Percentiles rank a stretch among this genome's conserved stretches.
Conservation (phyloP, 2,888 invertebrate species). For the Onchidella celtica region DNA sequence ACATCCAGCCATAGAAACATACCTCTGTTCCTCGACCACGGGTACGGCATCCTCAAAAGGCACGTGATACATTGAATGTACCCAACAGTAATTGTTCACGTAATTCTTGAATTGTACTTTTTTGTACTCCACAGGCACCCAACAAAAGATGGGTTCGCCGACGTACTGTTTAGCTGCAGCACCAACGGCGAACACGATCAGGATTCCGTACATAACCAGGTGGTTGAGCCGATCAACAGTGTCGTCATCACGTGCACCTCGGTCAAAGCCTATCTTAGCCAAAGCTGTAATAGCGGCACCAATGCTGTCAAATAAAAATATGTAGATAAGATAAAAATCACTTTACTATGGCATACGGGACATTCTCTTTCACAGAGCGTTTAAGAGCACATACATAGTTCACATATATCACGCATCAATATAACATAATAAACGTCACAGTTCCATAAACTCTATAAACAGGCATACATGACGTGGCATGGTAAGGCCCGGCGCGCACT, state of each 20-base stretch:
- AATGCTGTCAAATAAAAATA: background rate
- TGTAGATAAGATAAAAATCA: no score
- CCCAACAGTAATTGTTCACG: constrained; percentile 56
- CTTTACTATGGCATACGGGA: no score
- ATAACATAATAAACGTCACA: no score
- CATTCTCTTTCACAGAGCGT: no score
- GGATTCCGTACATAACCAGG: constrained; percentile 45
- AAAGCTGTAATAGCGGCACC: background rate
- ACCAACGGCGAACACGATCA: constrained; percentile 41
- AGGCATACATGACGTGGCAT: no score
- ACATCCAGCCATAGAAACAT: no score
- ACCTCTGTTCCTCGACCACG: no score
- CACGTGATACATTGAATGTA: constrained; percentile 53
- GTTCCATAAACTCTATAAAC: no score
- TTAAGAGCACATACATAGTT: no score
- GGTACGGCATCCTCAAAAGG: constrained; percentile 53
- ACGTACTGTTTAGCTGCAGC: constrained; percentile 55
- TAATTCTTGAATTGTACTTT: constrained; percentile 50
- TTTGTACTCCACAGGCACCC: constrained; percentile 54
- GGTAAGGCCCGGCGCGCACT: no score
- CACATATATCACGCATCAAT: no score
- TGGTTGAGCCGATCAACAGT: constrained; percentile 51
- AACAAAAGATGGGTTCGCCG: constrained; percentile 56
- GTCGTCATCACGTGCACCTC: constrained; percentile 46
- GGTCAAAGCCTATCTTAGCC: background rate